Evolutionary conservation across 2,888 invertebrate species (phyloP).

Genomic region (Eupithecia dodoneata): DNA sequence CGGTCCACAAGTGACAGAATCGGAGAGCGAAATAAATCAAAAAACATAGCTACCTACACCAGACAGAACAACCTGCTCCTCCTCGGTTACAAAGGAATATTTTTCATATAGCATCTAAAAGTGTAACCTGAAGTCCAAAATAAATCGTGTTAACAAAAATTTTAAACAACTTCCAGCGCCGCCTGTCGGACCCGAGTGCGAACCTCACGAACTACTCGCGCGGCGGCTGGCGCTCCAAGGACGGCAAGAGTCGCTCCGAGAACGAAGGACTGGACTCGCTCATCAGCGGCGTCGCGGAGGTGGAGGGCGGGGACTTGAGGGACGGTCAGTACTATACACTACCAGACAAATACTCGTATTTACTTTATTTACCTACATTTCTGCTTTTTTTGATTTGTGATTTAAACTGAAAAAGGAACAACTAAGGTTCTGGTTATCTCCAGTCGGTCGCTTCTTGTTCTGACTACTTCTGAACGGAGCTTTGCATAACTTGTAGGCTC

Average conservation of each 20-base stretch:
- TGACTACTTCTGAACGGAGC: background rate
- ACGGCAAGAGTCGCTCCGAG: conserved; percentile 93
- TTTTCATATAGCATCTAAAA: background rate
- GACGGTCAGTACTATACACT: conserved; percentile 50
- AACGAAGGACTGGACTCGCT: conserved; percentile 95
- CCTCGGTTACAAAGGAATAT: background rate
- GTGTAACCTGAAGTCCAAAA: background rate
- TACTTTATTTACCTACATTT: background rate
- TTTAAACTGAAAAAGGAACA: background rate
- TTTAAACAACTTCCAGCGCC: conserved; percentile 82
- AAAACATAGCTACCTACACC: too few relatives aligned
- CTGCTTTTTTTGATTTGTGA: background rate
- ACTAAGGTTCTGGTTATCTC: background rate
- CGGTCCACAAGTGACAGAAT: too few relatives aligned
- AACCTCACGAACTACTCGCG: conserved; percentile 93
- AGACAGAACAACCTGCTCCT: background rate
- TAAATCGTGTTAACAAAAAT: background rate
- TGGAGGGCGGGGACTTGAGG: conserved; percentile 96
- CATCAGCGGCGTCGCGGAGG: conserved; percentile 93
- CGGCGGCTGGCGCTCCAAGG: conserved; percentile 90
- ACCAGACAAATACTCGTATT: background rate
- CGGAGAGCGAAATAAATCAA: too few relatives aligned
- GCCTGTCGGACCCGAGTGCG: conserved; percentile 96
- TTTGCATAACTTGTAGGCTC: background rate
- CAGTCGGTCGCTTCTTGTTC: background rate